A percentile compares a stretch with the other conserved stretches of the same genome.
Conservation (phyloP, 2,888 invertebrate genomes). For the Mechanitis mazaeus region DNA sequence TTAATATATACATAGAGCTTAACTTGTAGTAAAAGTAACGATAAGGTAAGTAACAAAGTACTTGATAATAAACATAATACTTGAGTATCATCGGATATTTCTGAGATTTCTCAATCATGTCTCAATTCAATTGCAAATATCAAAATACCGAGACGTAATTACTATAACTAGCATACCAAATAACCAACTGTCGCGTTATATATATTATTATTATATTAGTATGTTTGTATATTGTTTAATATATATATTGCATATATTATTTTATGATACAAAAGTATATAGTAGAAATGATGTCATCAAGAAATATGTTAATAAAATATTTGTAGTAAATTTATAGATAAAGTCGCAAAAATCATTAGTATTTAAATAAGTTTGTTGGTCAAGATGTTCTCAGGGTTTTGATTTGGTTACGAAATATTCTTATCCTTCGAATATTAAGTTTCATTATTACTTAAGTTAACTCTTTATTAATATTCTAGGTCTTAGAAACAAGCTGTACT, state of each 20-base stretch:
- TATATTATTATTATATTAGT: constrained; percentile 6
- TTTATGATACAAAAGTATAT: background rate
- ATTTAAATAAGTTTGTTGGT: too few relatives aligned
- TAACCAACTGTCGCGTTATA: constrained; percentile 20
- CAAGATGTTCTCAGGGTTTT: background rate
- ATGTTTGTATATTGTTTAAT: background rate
- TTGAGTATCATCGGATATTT: constrained; percentile 16
- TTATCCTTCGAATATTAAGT: background rate
- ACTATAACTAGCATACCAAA: constrained; percentile 19
- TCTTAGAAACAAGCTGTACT: too few relatives aligned
- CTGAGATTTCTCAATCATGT: constrained; percentile 22
- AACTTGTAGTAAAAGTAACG: too few relatives aligned
- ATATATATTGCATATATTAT: background rate
- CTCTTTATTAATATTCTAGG: background rate
- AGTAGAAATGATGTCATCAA: background rate
- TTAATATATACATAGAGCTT: too few relatives aligned
- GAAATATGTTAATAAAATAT: background rate
- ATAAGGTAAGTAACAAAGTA: too few relatives aligned
- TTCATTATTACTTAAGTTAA: background rate
- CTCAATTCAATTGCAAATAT: constrained; percentile 25
- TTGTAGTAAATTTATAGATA: background rate
- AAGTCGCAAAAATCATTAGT: background rate
- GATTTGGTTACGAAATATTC: background rate
- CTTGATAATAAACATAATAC: constrained; percentile 4
- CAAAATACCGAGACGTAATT: constrained; percentile 23